Percentiles rank a stretch among this genome's conserved stretches.
These are phyloP conservation scores for Spodoptera litura DNA, from an alignment of 1,140 invertebrate genomes.

Conservation along the genomic window DNA sequence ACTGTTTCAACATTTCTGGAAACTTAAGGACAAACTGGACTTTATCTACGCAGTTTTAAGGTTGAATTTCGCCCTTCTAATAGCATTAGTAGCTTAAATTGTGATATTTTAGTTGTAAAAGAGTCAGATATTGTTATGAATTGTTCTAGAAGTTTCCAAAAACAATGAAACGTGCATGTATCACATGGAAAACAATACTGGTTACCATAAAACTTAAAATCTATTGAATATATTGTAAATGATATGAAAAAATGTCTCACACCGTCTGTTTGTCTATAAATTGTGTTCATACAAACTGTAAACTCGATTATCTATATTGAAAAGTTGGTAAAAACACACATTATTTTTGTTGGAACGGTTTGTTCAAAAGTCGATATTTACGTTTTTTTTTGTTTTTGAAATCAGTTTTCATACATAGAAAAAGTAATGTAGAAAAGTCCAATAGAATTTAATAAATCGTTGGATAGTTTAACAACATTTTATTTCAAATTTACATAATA, in stretches of 20 bases:
- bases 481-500: not conserved
- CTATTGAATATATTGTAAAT: slow-evolving; percentile 34
- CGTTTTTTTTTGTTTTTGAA: not conserved
- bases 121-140: not conserved
- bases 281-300: not conserved
- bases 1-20: not conserved
- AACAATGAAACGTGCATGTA: slow-evolving; percentile 18
- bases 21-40: too few species aligned
- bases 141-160: not conserved
- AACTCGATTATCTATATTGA: not conserved
- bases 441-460: slow-evolving; percentile 27
- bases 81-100: too few species aligned
- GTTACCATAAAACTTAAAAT: slow-evolving; percentile 29
- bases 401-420: not conserved
- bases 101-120: too few species aligned
- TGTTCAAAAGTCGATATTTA: not conserved
- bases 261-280: not conserved
- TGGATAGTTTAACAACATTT: slow-evolving; percentile 3
- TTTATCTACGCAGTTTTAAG: too few species aligned
- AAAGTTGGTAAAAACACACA: too few species aligned
- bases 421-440: not conserved
- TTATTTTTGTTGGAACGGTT: too few species aligned
- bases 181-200: slow-evolving; percentile 30
- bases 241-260: slow-evolving; percentile 20
- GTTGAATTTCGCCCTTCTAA: too few species aligned